These are phyloP conservation scores for Capromys pilorides DNA, from an alignment of 2,797 vertebrate species.

Conservation along the genomic window DNA sequence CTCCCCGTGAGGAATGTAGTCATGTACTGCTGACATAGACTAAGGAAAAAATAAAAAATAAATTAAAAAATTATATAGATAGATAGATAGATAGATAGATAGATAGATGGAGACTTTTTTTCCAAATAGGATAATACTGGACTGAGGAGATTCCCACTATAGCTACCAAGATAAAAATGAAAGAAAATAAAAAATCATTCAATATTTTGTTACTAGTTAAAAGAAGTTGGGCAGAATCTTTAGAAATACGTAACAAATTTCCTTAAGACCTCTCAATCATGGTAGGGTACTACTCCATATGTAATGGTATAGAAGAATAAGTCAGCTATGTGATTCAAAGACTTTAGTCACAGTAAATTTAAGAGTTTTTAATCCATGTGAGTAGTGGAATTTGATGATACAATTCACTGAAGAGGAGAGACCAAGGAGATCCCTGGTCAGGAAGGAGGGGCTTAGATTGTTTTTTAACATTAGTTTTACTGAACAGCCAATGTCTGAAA, in stretches of 20 bases:
- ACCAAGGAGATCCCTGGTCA: background rate
- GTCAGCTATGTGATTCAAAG: background rate
- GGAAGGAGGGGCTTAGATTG: background rate
- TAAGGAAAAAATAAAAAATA: background rate
- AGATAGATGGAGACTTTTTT: background rate
- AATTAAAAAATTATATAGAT: too few species aligned
- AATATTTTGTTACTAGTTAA: background rate
- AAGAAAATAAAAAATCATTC: constrained; percentile 25
- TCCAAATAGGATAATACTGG: background rate
- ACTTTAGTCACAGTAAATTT: constrained; percentile 20
- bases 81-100: too few species aligned
- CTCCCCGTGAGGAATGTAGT: background rate
- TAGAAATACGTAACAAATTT: constrained; percentile 4
- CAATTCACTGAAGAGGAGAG: background rate
- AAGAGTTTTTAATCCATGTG: background rate
- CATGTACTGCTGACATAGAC: background rate
- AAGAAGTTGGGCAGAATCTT: constrained; percentile 13
- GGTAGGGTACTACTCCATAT: background rate
- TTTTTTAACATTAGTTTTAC: background rate
- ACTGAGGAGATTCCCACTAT: background rate
- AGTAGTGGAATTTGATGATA: constrained; percentile 12
- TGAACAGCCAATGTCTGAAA: background rate
- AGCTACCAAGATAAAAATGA: background rate
- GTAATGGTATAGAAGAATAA: background rate
- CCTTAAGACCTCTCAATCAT: background rate